A percentile compares a stretch with the other conserved stretches of the same genome.
phyloP scores from a whole-genome alignment of 2,113 vertebrate genomes.

The Syngnathus typhle region DNA sequence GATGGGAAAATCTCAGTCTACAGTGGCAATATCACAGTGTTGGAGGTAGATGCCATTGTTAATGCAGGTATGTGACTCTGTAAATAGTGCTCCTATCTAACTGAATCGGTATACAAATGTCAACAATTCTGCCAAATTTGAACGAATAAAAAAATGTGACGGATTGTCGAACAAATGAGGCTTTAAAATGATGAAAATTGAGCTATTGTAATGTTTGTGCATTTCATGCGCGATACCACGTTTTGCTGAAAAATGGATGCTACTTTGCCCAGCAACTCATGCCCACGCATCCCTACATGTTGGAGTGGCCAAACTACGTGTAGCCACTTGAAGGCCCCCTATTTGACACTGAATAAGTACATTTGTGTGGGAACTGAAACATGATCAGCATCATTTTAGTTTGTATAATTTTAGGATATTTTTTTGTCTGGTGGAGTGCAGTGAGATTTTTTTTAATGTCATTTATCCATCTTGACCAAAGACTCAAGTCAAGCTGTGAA shows the following conservation, averaged over 20 bases:
- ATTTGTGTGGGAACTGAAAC: background rate
- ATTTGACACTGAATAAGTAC: background rate
- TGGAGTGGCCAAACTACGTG: too few relatives aligned
- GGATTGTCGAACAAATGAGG: too few relatives aligned
- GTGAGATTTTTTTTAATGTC: background rate
- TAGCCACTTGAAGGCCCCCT: too few relatives aligned
- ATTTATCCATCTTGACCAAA: background rate
- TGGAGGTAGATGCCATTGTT: constrained; percentile 82
- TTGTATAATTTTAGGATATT: background rate
- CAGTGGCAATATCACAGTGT: constrained; percentile 79
- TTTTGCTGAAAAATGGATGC: too few relatives aligned
- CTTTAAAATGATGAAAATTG: too few relatives aligned
- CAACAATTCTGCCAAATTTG: background rate
- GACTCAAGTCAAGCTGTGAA: background rate
- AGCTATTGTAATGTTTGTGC: too few relatives aligned
- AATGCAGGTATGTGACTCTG: constrained; percentile 75
- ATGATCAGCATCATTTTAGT: background rate
- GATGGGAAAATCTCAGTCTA: constrained; percentile 81
- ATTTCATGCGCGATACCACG: too few relatives aligned
- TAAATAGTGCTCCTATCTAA: background rate
- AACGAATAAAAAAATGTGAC: background rate
- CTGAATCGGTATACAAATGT: background rate
- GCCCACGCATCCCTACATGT: too few relatives aligned
- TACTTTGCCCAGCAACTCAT: too few relatives aligned
- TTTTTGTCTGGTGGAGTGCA: background rate